Base-by-base conservation (phyloP, 2,888 invertebrate genomes). In the Ormyrus thymus region DNA sequence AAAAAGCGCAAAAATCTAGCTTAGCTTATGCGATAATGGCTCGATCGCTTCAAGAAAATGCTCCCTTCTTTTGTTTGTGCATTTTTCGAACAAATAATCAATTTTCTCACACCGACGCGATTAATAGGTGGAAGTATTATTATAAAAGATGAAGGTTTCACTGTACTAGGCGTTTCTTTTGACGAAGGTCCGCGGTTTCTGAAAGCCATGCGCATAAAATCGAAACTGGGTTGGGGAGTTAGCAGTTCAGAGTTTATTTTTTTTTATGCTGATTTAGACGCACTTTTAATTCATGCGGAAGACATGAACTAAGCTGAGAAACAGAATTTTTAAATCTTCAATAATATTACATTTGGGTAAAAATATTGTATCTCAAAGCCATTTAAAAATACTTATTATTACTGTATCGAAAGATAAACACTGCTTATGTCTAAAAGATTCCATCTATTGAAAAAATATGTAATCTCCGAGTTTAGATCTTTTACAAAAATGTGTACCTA, bases 321-420 rank as follows among this genome's bases (percentile, higher is more conserved):
- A 29, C 1, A 29, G 29, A 29, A 29, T 29, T 29, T 29, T 29
- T 0, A 29, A 29, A 29, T 1, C 29, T 29, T 29, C 29, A 29
- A 29, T 29, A 29, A 29, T 29, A 29, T 29, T 29, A 29, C n/a
- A n/a, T n/a, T n/a, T 68, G 11, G 61, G 62, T 7, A 43, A 76
- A 10, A 48, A 62, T 61, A 45, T 62, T n/a, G 55, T 46, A 0
- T 53, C 69, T 51, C 48, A 46, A 45, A 58, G 29, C 51, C 84
- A 84, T 73, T 73, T 83, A 46, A 51, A 72, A 82, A 70, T 76
- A 55, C 46, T 84, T 13, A 81, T 81, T 8, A 50, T 72, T n/a
- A 72, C 62, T 9, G 55, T 82, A 58, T 83, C 81, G 29, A 83
- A 82, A 80, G 82, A 82, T 65, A 79, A 83, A 70, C 83, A 83